Percentiles rank a stretch among this genome's conserved stretches.
phyloP scores from a whole-genome alignment of 2,888 invertebrate genomes.

The Epicampocera succincta region DNA sequence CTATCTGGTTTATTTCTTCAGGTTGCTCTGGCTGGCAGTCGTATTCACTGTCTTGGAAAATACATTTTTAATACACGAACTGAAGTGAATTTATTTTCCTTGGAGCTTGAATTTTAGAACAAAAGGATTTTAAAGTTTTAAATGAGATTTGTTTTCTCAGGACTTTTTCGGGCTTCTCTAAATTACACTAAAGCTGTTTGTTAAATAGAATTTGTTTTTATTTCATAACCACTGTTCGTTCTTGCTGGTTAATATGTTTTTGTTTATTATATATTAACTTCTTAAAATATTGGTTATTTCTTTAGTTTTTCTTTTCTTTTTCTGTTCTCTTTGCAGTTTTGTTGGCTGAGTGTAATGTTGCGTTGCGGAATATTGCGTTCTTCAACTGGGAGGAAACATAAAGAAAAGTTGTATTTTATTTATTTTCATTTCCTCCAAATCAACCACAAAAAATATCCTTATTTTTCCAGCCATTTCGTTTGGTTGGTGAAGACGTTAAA shows the following conservation, averaged over 20 bases:
- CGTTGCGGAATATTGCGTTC: slow-evolving; percentile 53
- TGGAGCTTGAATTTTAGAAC: no score
- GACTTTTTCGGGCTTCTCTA: no score
- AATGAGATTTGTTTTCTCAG: no score
- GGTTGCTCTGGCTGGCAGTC: not conserved
- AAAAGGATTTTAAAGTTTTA: no score
- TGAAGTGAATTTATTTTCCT: no score
- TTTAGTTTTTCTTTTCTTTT: not conserved
- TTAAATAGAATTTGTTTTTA: not conserved
- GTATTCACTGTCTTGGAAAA: no score
- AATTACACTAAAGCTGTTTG: no score
- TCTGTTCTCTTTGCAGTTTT: slow-evolving; percentile 9
- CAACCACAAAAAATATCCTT: slow-evolving; percentile 20
- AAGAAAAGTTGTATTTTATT: slow-evolving; percentile 31
- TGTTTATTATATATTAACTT: slow-evolving; percentile 63
- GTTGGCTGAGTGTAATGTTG: slow-evolving; percentile 62
- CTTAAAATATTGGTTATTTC: slow-evolving; percentile 61
- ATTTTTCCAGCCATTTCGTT: slow-evolving; percentile 1
- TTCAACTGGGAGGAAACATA: not conserved
- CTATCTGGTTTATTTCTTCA: slow-evolving; percentile 1
- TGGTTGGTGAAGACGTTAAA: slow-evolving; percentile 62
- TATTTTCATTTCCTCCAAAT: slow-evolving; percentile 40
- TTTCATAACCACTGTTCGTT: not conserved
- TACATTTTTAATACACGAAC: no score
- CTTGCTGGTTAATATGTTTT: slow-evolving; percentile 18